phyloP scores from a whole-genome alignment of 2,888 invertebrate genomes.

The Neelides folsomi region DNA sequence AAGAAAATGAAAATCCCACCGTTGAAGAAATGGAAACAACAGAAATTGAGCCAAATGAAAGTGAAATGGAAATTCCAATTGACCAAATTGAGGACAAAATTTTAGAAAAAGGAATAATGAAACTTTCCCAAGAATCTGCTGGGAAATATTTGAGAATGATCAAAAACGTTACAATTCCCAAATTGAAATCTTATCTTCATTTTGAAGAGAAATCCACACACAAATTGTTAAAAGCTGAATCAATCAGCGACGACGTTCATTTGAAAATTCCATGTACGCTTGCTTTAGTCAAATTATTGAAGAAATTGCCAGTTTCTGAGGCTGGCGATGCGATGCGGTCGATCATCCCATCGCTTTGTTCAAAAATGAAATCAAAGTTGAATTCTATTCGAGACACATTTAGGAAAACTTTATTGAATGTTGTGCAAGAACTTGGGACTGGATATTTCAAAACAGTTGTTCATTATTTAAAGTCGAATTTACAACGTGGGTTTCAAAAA shows the following conservation, averaged over 20 bases:
- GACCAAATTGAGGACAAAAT: no score
- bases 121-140: no score
- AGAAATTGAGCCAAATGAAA: no score
- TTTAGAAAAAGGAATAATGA: no score
- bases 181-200: slow-evolving; percentile 8
- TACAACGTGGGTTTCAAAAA: slow-evolving; percentile 9
- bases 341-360: slow-evolving; percentile 11
- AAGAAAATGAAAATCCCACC: no score
- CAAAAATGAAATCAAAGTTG: slow-evolving; percentile 7
- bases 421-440: slow-evolving; percentile 8
- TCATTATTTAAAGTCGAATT: slow-evolving; percentile 2
- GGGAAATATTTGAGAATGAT: no score
- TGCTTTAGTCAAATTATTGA: slow-evolving; percentile 9
- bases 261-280: slow-evolving; percentile 11
- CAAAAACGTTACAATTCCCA: slow-evolving; percentile 4
- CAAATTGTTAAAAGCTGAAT: slow-evolving; percentile 2
- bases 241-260: not conserved
- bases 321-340: slow-evolving; percentile 5
- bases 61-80: no score
- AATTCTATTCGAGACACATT: slow-evolving; percentile 7
- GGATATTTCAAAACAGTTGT: slow-evolving; percentile 8
- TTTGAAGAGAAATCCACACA: slow-evolving; percentile 12
- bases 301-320: slow-evolving; percentile 6
- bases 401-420: slow-evolving; percentile 5
- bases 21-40: no score